A percentile compares a stretch with the other conserved stretches of the same genome.
Evolutionary conservation across 2,797 vertebrate genomes (phyloP).

Genomic region (Diglossa cyanea): DNA sequence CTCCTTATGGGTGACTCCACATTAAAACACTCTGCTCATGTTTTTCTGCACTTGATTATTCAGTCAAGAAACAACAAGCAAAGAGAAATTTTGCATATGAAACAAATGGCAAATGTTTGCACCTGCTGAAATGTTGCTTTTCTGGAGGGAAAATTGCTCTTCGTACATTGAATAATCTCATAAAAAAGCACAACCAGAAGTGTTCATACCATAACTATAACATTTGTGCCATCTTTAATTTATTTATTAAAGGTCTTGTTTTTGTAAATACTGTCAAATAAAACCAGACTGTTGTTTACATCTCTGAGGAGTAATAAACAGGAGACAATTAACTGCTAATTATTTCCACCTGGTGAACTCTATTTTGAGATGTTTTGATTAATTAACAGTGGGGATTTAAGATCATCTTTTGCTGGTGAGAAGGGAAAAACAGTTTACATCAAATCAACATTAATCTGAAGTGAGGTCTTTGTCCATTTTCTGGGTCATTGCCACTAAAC

Average conservation of each 20-base stretch:
- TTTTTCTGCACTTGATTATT: not conserved
- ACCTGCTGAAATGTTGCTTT: slow-evolving; percentile 15
- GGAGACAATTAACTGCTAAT: slow-evolving; percentile 75
- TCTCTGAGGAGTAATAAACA: slow-evolving; percentile 75
- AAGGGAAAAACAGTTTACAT: slow-evolving; percentile 48
- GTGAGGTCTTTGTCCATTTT: slow-evolving; percentile 63
- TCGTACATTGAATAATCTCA: not conserved
- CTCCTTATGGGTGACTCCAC: not conserved
- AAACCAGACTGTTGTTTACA: slow-evolving; percentile 63
- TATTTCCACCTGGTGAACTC: slow-evolving; percentile 78
- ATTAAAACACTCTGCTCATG: not conserved
- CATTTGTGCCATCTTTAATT: slow-evolving; percentile 36
- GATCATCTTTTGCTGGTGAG: slow-evolving; percentile 61
- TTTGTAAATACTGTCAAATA: slow-evolving; percentile 53
- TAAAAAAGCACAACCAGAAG: slow-evolving; percentile 19
- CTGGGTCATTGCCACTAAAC: slow-evolving; percentile 69
- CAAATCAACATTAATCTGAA: slow-evolving; percentile 65
- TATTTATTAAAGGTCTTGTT: slow-evolving; percentile 61
- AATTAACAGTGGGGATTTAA: slow-evolving; percentile 73
- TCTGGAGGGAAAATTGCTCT: not conserved
- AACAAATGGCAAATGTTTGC: slow-evolving; percentile 16
- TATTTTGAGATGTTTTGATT: slow-evolving; percentile 75
- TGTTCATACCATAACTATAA: slow-evolving; percentile 27
- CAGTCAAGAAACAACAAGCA: slow-evolving; percentile 1
- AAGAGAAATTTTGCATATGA: not conserved